A percentile compares a stretch with the other conserved stretches of the same genome.
phyloP scores from a whole-genome alignment of 2,113 vertebrate genomes.

The Stictonetta naevosa region DNA sequence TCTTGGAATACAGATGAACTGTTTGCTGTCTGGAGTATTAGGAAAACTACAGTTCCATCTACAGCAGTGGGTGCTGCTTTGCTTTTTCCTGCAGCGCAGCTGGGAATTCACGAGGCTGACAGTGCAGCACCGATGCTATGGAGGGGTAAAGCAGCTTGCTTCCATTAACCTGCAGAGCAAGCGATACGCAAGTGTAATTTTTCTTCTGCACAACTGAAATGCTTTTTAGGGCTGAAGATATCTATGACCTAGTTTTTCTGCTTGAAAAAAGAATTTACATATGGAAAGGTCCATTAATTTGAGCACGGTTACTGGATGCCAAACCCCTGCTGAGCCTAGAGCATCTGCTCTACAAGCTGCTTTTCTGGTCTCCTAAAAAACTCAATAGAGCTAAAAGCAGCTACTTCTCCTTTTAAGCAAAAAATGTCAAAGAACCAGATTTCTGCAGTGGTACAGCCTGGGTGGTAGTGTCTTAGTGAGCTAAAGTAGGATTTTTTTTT shows the following conservation, averaged over 20 bases:
- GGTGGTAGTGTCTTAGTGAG: background rate
- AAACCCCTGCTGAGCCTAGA: background rate
- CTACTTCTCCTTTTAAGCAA: background rate
- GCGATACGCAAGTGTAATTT: background rate
- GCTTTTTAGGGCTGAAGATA: slow-evolving; percentile 36
- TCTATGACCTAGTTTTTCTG: slow-evolving; percentile 3
- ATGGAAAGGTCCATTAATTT: background rate
- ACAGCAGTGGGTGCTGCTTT: background rate
- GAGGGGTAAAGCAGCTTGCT: background rate
- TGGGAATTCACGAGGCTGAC: rapidly evolving
- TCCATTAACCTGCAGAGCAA: background rate
- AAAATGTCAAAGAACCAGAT: background rate
- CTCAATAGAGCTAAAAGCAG: background rate
- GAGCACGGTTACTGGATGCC: background rate
- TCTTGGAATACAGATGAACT: background rate
- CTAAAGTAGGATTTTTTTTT: background rate
- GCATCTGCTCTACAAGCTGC: background rate
- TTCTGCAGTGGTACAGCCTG: background rate
- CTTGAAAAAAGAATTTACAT: background rate
- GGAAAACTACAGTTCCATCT: rapidly evolving
- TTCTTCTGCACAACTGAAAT: background rate
- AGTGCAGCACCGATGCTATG: background rate
- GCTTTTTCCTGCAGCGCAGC: rapidly evolving
- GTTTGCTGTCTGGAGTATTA: background rate
- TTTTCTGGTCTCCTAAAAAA: background rate